Evolutionary conservation across 2,888 invertebrate species (phyloP), one percentile per base, ranked within the genome.

Genomic region (Charanyca ferruginea): DNA sequence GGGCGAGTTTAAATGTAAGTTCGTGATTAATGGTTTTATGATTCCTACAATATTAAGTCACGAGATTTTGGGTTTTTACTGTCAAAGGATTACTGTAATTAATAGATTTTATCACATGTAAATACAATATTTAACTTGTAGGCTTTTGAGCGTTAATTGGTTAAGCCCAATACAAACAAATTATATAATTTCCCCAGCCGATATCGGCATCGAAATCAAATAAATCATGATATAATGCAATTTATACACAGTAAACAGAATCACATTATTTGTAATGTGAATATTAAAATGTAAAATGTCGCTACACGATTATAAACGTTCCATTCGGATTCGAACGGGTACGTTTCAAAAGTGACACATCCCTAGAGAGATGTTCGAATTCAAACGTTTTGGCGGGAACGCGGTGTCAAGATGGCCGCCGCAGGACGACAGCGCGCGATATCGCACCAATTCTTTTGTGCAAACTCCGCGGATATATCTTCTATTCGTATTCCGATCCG

Each of bases 391-490:
- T 89, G 89, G 90, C 89, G 90, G 87, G 87, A 90, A 79, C 66
- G 84, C 79, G 67, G 72, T 85, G 88, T 85, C 90, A 92, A 93
- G 90, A 93, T 93, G 93, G 91, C 81, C 66, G 83, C 89, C 89
- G 76, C 86, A 85, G 84, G 80, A 84, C 87, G 89, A 87, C 88
- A 87, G 86, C 79, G 79, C 69, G 84, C 90, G 93, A 93, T 93
- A 93, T 91, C 91, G 90, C 91, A 85, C 91, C 94, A 93, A 94
- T 95, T 93, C 94, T 94, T 95, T 93, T 90, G 91, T 90, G 90
- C 90, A 90, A 91, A 82, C 85, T 86, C 87, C 79, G 78, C 87
- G 88, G 87, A 92, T 91, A 90, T 91, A 91, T 92, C 90, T 91
- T 85, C 83, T 81, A 88, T 87, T 86, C 87, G 87, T 90, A 90